A percentile compares a stretch with the other conserved stretches of the same genome.
Evolutionary conservation across 1,140 invertebrate genomes (phyloP).

Genomic region (Heliconius eleuchia): DNA sequence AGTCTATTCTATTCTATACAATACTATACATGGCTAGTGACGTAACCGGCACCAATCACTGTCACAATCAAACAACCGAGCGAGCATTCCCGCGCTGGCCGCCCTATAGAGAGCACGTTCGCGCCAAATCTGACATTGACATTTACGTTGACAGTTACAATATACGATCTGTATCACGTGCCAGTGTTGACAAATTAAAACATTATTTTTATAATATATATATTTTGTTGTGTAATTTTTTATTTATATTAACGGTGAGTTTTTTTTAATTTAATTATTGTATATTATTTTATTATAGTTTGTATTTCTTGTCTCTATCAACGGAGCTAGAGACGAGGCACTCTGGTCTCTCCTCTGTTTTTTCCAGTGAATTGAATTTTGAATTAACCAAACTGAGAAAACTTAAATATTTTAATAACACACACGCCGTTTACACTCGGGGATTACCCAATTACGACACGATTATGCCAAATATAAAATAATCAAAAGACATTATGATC

Average conservation of each 20-base stretch:
- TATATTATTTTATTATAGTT: not conserved
- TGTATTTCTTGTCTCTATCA: not conserved
- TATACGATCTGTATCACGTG: slow-evolving; percentile 22
- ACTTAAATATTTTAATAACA: no score
- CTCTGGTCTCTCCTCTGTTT: no score
- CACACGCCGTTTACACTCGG: no score
- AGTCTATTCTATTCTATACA: not conserved
- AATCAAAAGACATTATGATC: not conserved
- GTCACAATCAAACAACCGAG: slow-evolving; percentile 4
- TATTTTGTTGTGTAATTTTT: slow-evolving; percentile 14
- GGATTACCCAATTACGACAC: no score
- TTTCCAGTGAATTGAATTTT: no score
- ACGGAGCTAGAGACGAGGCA: no score
- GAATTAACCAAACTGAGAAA: no score
- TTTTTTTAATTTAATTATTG: not conserved
- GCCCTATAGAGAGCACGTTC: slow-evolving; percentile 20
- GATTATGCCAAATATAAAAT: no score
- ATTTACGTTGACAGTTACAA: slow-evolving; percentile 10
- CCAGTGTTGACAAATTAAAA: slow-evolving; percentile 32
- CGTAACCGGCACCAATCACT: slow-evolving; percentile 15
- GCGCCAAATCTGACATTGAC: slow-evolving; percentile 19
- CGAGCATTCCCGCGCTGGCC: slow-evolving; percentile 28
- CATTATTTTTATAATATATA: not conserved
- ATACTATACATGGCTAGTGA: not conserved
- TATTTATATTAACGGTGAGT: slow-evolving; percentile 18